phyloP scores from a whole-genome alignment of 2,113 vertebrate species.

The Herpailurus yagouaroundi region DNA sequence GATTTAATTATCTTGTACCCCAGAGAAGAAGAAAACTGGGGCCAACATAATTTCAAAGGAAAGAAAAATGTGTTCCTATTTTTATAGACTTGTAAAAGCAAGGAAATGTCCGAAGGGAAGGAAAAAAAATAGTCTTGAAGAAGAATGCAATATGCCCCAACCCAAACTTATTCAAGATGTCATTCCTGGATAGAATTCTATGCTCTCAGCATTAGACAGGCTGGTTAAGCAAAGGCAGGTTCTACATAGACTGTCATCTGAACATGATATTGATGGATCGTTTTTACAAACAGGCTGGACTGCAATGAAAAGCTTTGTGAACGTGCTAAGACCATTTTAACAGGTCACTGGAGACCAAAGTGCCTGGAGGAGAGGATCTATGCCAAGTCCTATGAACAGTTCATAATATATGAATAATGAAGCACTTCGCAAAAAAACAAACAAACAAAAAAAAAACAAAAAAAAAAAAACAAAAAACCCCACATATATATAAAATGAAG shows the following conservation, averaged over 20 bases:
- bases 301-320: constrained; percentile 85
- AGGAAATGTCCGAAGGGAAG: constrained; percentile 75
- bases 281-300: constrained; percentile 80
- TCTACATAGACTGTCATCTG: constrained; percentile 77
- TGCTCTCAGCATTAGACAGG: constrained; percentile 62
- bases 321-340: constrained; percentile 85
- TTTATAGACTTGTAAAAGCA: constrained; percentile 79
- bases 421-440: constrained; percentile 54
- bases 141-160: constrained; percentile 77
- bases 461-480: no score
- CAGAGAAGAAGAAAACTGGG: constrained; percentile 69
- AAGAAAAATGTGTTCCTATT: constrained; percentile 77
- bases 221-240: constrained; percentile 78
- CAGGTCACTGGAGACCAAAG: constrained; percentile 84
- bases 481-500: constrained; percentile 37
- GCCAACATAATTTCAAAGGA: constrained; percentile 73
- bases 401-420: constrained; percentile 81
- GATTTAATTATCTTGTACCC: constrained; percentile 63
- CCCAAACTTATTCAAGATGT: constrained; percentile 87
- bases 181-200: constrained; percentile 78
- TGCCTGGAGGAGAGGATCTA: constrained; percentile 79
- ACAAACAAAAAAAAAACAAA: constrained; percentile 34
- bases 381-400: constrained; percentile 74
- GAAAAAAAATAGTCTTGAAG: constrained; percentile 57
- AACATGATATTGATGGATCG: constrained; percentile 85